phyloP scores from a whole-genome alignment of 2,113 vertebrate species.

The Zosterops japonicus region DNA sequence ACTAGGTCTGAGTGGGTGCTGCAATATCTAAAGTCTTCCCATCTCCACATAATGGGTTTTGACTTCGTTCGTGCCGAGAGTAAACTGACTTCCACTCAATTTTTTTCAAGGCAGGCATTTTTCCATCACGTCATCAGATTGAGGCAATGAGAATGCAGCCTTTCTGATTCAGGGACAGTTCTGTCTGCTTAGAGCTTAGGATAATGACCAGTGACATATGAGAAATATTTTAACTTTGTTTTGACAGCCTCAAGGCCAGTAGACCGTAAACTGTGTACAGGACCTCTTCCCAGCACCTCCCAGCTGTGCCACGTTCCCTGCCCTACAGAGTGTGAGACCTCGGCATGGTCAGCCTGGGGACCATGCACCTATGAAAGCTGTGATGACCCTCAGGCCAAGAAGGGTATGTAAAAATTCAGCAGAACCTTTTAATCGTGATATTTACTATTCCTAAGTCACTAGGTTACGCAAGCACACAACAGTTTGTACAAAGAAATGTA shows the following conservation, averaged over 20 bases:
- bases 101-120: background rate
- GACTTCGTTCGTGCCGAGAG: background rate
- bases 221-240: conserved; percentile 33
- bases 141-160: background rate
- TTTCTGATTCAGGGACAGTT: background rate
- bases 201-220: background rate
- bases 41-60: background rate
- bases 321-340: conserved; percentile 91
- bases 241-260: conserved; percentile 87
- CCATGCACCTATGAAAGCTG: conserved; percentile 96
- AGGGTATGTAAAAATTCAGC: conserved; percentile 78
- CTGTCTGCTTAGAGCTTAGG: background rate
- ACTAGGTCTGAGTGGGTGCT: background rate
- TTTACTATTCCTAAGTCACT: background rate
- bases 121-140: background rate
- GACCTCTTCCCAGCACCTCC: conserved; percentile 83
- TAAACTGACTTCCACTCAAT: background rate
- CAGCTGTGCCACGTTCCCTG: conserved; percentile 93
- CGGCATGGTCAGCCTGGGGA: conserved; percentile 93
- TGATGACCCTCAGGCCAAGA: conserved; percentile 88
- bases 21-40: background rate
- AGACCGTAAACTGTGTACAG: conserved; percentile 82
- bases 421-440: background rate
- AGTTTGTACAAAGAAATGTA: background rate
- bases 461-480: background rate